Conservation (phyloP, 2,888 invertebrate species). For the Xanthorhoe designata region DNA sequence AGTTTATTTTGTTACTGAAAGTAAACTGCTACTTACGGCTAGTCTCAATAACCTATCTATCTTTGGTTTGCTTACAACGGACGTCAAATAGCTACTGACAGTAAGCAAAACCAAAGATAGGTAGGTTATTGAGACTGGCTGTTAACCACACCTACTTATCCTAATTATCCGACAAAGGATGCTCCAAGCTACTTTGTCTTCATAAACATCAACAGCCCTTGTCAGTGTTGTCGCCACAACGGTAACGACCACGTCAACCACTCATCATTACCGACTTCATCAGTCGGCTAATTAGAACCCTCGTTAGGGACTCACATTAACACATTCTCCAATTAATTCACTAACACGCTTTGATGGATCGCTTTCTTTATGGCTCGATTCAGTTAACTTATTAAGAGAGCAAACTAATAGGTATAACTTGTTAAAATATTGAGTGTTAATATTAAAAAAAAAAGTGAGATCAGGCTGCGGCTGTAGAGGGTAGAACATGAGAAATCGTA, state of each 20-base stretch:
- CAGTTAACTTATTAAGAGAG: slow-evolving; percentile 43
- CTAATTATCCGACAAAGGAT: background rate
- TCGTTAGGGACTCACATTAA: slow-evolving; percentile 34
- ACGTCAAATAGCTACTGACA: too few species aligned
- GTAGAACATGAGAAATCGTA: too few species aligned
- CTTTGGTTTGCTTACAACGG: too few species aligned
- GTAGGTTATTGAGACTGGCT: too few species aligned
- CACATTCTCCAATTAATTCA: slow-evolving; percentile 42
- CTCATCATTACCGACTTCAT: slow-evolving; percentile 28
- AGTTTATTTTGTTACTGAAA: too few species aligned
- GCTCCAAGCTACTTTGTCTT: slow-evolving; percentile 18
- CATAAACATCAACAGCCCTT: slow-evolving; percentile 18
- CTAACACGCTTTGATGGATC: slow-evolving; percentile 37
- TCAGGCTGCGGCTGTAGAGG: too few species aligned
- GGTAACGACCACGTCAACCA: slow-evolving; percentile 29
- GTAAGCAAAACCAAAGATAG: too few species aligned
- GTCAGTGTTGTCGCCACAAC: slow-evolving; percentile 28
- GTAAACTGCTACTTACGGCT: too few species aligned
- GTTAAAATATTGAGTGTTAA: too few species aligned
- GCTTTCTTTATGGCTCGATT: slow-evolving; percentile 42
- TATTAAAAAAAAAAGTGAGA: too few species aligned
- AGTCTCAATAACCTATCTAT: too few species aligned
- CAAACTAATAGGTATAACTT: slow-evolving; percentile 18
- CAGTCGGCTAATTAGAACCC: slow-evolving; percentile 29
- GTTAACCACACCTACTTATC: too few species aligned